Evolutionary conservation across 2,888 invertebrate species (phyloP).

Genomic region (Aspidapion aeneum): DNA sequence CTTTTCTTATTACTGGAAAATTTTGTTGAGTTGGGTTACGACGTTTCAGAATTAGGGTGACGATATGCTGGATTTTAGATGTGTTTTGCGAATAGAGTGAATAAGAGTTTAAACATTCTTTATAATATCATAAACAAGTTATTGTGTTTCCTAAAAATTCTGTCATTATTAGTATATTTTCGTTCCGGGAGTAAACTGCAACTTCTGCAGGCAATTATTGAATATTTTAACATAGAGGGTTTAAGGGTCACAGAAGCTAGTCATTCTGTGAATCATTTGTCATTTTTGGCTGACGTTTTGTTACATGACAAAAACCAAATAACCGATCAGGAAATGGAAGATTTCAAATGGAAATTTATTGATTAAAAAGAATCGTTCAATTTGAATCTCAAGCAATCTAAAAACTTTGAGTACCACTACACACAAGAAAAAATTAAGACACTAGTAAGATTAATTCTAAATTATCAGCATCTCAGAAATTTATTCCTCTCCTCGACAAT

Average conservation of each 20-base stretch:
- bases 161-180: too few species aligned
- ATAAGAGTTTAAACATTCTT: too few species aligned
- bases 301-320: not conserved
- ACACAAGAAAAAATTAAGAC: too few species aligned
- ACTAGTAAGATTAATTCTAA: not conserved
- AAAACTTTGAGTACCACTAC: slow-evolving; percentile 6
- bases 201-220: slow-evolving; percentile 6
- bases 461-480: not conserved
- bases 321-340: slow-evolving; percentile 39
- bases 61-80: too few species aligned
- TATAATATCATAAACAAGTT: too few species aligned
- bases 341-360: slow-evolving; percentile 38
- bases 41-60: too few species aligned
- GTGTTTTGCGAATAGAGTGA: too few species aligned
- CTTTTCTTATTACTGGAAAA: too few species aligned
- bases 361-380: slow-evolving; percentile 36
- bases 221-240: slow-evolving; percentile 5
- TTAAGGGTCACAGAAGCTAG: not conserved
- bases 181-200: slow-evolving; percentile 23
- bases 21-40: too few species aligned
- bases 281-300: not conserved
- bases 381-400: slow-evolving; percentile 24
- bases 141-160: too few species aligned
- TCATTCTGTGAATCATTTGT: not conserved
- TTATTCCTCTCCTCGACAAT: not conserved